These are phyloP conservation scores for Cheilosia pagana DNA, from an alignment of 2,888 invertebrate genomes.

Conservation along the genomic window DNA sequence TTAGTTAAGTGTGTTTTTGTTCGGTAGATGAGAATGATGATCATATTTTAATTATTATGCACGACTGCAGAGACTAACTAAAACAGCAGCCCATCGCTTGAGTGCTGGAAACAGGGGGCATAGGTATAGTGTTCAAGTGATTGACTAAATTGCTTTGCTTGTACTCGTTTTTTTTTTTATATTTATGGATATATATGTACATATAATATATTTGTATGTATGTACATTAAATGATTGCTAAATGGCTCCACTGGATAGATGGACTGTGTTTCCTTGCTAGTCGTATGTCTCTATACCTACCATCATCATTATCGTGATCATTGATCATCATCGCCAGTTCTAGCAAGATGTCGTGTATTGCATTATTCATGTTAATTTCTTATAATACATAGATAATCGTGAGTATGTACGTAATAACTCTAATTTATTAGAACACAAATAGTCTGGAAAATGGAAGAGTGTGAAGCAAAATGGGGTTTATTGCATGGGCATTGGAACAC, in stretches of 20 bases:
- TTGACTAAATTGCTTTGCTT: conserved; percentile 66
- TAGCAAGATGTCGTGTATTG: conserved; percentile 29
- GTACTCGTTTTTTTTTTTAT: conserved; percentile 45
- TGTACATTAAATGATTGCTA: conserved; percentile 40
- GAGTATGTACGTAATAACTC: conserved; percentile 25
- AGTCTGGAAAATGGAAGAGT: conserved; percentile 13
- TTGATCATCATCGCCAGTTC: conserved; percentile 23
- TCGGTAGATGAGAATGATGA: background rate
- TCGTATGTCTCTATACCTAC: background rate
- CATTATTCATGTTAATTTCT: conserved; percentile 49
- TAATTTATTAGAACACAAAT: conserved; percentile 38
- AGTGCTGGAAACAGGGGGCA: conserved; percentile 1
- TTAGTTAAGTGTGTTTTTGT: conserved; percentile 10
- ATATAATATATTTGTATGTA: conserved; percentile 5
- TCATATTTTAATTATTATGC: conserved; percentile 44
- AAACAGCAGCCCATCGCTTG: conserved; percentile 13
- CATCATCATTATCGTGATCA: conserved; percentile 24
- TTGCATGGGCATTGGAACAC: background rate
- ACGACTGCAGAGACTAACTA: conserved; percentile 1
- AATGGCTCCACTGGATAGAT: conserved; percentile 33
- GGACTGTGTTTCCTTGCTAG: conserved; percentile 48
- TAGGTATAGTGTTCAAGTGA: conserved; percentile 52
- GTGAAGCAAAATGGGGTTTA: conserved; percentile 10
- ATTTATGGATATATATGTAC: conserved; percentile 20
- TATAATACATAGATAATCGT: conserved; percentile 28